phyloP scores from a whole-genome alignment of 2,888 invertebrate genomes.

The Gonocerus acuteangulatus region DNA sequence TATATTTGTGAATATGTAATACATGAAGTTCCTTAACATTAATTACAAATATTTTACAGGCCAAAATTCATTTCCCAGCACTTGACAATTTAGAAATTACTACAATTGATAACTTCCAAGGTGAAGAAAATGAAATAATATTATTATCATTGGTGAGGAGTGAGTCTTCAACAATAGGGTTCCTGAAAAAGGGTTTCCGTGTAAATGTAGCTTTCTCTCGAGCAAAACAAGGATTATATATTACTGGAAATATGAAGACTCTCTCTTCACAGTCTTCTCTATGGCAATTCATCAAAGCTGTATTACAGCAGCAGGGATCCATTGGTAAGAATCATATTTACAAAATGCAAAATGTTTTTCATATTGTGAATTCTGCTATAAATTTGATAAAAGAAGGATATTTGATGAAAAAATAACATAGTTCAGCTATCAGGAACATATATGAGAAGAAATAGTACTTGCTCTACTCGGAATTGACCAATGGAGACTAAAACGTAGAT shows the following conservation, averaged over 20 bases:
- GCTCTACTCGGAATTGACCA: not conserved
- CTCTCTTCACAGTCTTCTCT: conserved; percentile 49
- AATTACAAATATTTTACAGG: conserved; percentile 1
- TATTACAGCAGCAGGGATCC: not conserved
- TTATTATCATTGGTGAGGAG: conserved; percentile 71
- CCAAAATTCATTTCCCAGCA: not conserved
- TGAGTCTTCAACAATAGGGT: conserved; percentile 62
- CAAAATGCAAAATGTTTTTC: not conserved
- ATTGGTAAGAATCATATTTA: conserved; percentile 2
- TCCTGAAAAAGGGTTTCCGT: conserved; percentile 59
- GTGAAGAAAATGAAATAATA: conserved; percentile 70
- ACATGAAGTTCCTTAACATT: too few species aligned
- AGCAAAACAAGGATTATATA: conserved; percentile 61
- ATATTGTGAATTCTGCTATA: too few species aligned
- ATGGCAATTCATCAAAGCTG: conserved; percentile 51
- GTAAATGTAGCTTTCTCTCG: conserved; percentile 71
- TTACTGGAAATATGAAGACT: conserved; percentile 63
- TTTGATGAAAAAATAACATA: not conserved
- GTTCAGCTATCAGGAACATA: not conserved
- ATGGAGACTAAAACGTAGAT: too few species aligned
- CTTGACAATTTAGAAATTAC: conserved; percentile 51
- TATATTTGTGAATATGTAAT: too few species aligned
- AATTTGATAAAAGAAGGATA: too few species aligned
- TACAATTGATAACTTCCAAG: conserved; percentile 72
- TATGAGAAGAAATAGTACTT: too few species aligned